phyloP scores from a whole-genome alignment of 2,113 vertebrate genomes.

The Cercopithecus mona region DNA sequence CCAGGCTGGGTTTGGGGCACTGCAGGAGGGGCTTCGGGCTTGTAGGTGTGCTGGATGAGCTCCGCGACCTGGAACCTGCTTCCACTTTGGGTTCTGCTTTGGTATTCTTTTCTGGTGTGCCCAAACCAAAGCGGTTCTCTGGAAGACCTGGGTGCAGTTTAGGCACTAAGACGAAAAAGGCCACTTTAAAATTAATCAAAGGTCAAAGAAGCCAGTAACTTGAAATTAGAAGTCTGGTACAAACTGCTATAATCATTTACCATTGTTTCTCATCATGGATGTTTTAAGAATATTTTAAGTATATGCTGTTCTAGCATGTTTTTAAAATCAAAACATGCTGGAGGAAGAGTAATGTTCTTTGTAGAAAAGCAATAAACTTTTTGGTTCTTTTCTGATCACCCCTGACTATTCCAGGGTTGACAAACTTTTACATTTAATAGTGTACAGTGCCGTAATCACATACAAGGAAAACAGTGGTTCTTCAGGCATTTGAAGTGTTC shows the following conservation, averaged over 20 bases:
- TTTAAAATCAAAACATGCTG: neutral
- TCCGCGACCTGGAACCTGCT: slow-evolving; percentile 82
- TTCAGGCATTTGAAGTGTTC: accelerated
- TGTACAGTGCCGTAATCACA: accelerated
- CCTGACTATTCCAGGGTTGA: accelerated
- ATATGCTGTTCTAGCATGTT: too few species aligned
- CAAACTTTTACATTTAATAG: accelerated
- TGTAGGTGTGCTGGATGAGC: slow-evolving; percentile 82
- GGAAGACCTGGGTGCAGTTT: slow-evolving; percentile 84
- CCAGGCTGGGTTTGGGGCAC: slow-evolving; percentile 88
- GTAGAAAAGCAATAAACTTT: neutral
- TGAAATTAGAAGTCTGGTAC: neutral
- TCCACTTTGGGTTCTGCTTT: slow-evolving; percentile 89
- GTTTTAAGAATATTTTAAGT: neutral
- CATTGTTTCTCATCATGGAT: neutral
- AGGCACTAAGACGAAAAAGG: slow-evolving; percentile 72
- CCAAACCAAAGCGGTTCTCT: slow-evolving; percentile 84
- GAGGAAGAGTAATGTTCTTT: neutral
- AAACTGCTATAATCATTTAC: too few species aligned
- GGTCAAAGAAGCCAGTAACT: neutral
- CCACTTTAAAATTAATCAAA: neutral
- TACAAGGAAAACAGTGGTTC: accelerated
- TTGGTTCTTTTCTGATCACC: neutral
- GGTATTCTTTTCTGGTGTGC: slow-evolving; percentile 86
- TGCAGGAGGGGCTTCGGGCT: slow-evolving; percentile 91